These are phyloP conservation scores for Mimachlamys varia DNA, from an alignment of 2,888 invertebrate species.

Conservation along the genomic window DNA sequence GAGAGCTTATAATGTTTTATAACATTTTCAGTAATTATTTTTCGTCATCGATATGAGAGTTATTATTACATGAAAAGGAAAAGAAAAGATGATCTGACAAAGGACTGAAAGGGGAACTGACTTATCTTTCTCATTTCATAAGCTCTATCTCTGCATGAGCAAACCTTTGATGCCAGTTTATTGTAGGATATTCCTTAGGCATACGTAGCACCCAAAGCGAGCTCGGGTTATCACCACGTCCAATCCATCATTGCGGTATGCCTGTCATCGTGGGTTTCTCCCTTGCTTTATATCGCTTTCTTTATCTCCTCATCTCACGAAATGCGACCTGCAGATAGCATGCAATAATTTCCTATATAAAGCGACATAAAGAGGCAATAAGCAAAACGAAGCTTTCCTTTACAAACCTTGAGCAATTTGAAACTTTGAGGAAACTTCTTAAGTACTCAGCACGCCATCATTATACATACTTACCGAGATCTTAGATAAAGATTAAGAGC, in stretches of 20 bases:
- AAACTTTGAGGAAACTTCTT: constrained; percentile 35
- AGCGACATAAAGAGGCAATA: constrained; percentile 39
- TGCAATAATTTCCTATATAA: constrained; percentile 40
- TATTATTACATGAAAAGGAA: constrained; percentile 33
- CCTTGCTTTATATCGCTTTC: constrained; percentile 39
- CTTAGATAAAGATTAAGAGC: constrained; percentile 40
- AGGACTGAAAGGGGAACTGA: constrained; percentile 31
- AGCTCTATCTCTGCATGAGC: constrained; percentile 46
- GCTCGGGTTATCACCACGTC: constrained; percentile 25
- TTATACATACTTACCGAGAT: constrained; percentile 38
- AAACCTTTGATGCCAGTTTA: constrained; percentile 47
- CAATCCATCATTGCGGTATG: constrained; percentile 39
- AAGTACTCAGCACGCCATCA: constrained; percentile 36
- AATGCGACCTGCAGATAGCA: constrained; percentile 43
- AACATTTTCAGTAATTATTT: constrained; percentile 29
- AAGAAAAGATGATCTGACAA: constrained; percentile 36
- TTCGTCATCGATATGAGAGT: constrained; percentile 26
- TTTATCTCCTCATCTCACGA: constrained; percentile 42
- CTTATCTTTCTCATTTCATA: constrained; percentile 34
- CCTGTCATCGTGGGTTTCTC: constrained; percentile 42
- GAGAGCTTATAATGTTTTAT: constrained; percentile 28
- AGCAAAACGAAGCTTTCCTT: constrained; percentile 37
- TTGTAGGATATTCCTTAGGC: constrained; percentile 42
- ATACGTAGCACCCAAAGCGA: constrained; percentile 20
- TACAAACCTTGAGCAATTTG: constrained; percentile 15